phyloP scores from a whole-genome alignment of 2,888 invertebrate genomes.

The Synergus laeviventris region DNA sequence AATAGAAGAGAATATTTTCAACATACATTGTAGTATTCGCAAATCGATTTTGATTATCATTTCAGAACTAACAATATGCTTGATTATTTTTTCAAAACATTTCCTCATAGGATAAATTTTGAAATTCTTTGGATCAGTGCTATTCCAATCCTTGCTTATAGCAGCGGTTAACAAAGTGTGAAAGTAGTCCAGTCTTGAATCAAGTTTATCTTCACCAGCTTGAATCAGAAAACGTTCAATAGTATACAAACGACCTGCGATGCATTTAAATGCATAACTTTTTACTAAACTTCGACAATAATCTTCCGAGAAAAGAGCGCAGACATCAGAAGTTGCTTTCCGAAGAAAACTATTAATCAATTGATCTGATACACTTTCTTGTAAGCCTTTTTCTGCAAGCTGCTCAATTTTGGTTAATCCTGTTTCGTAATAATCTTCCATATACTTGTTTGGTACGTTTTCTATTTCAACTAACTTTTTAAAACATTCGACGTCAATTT shows the following conservation, averaged over 20 bases:
- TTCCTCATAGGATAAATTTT: slow-evolving; percentile 53
- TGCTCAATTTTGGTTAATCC: slow-evolving; percentile 50
- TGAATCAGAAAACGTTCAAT: slow-evolving; percentile 25
- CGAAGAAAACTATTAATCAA: not conserved
- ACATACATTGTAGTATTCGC: slow-evolving; percentile 47
- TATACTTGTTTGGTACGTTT: slow-evolving; percentile 51
- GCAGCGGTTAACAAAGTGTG: slow-evolving; percentile 39
- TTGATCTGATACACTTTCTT: accelerated
- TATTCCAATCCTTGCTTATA: slow-evolving; percentile 54
- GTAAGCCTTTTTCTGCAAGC: not conserved
- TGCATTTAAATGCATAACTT: slow-evolving; percentile 57
- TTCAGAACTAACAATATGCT: not conserved
- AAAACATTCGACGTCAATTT: slow-evolving; percentile 51
- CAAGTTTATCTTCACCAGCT: slow-evolving; percentile 43
- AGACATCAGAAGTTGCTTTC: slow-evolving; percentile 42
- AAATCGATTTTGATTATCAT: not conserved
- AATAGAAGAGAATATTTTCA: slow-evolving; percentile 46
- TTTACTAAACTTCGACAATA: slow-evolving; percentile 54
- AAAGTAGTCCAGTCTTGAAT: slow-evolving; percentile 49
- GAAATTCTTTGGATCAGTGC: slow-evolving; percentile 23
- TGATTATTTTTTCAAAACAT: slow-evolving; percentile 23
- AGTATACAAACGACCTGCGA: slow-evolving; percentile 33
- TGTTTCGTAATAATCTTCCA: slow-evolving; percentile 52
- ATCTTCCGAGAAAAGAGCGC: slow-evolving; percentile 55
- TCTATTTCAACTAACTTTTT: slow-evolving; percentile 10